Base-by-base conservation (phyloP, 64 coral and sea anemone species). In the Pachyseris speciosa region DNA sequence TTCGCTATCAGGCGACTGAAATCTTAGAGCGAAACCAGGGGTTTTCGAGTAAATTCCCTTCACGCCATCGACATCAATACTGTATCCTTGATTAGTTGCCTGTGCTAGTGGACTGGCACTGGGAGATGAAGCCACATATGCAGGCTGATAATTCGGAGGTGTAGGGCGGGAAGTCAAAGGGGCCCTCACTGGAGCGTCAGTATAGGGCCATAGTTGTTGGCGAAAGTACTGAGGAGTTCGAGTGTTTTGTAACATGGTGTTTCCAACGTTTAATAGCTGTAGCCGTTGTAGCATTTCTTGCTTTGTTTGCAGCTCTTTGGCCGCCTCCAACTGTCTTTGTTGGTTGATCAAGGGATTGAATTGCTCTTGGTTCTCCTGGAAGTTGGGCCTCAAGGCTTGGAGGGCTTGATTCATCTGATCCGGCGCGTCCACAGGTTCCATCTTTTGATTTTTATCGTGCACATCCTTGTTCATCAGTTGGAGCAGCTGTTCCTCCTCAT, bases 1-100 rank as follows among this genome's bases (percentile, higher is more conserved):
- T 63, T 81, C 77, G 22, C 77, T 63, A 19, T 63, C 30, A 7
- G 77, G 77, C 19, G 77, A 81, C 40, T 81, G 31, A 55, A 81
- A 81, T 61, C 22, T 9, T 25, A 81, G 32, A 28, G 41, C 77
- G 26, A 38, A 63, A 10, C 77, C 77, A 26, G 77, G 77, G 6
- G 17, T n/a, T 36, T 81, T 81, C 13, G 77, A 81, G 49, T 61
- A 81, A 25, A 81, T 53, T 13, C 77, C 77, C 22, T 61, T 57
- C 6, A 81, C n/a, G 7, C 77, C 77, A 9, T 81, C 34, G 5
- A 81, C 77, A 61, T 60, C 40, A 37, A 81, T 63, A 61, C 29
- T 81, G n/a, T 81, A 81, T 2, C 77, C 77, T n/a, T 63, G 31
- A 12, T 40, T 39, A 30, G 10, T 33, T 81, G 20, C 25, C 34